A percentile compares a stretch with the other conserved stretches of the same genome.
Evolutionary conservation across 2,888 invertebrate species (phyloP).

Genomic region (Cephus runcator): DNA sequence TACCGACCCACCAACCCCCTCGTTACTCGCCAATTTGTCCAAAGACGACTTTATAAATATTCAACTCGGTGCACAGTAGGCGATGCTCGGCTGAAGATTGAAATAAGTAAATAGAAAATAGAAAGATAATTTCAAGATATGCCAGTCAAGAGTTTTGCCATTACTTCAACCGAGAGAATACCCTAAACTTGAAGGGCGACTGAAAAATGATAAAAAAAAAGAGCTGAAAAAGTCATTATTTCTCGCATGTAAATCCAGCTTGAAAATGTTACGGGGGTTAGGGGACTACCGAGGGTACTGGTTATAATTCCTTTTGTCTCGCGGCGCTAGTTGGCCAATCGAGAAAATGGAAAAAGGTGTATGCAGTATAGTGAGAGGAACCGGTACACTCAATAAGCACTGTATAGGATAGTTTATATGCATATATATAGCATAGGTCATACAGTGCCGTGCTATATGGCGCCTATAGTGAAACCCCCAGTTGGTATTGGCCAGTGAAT

Average conservation of each 20-base stretch:
- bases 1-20: neutral
- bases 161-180: neutral
- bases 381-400: neutral
- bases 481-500: conserved; percentile 30
- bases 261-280: neutral
- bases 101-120: neutral
- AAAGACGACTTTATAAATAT: neutral
- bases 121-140: neutral
- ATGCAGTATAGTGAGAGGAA: neutral
- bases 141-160: neutral
- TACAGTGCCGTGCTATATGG: neutral
- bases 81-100: neutral
- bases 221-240: neutral
- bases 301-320: neutral
- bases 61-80: neutral
- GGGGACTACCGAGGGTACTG: neutral
- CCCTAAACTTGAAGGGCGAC: neutral
- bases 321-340: neutral
- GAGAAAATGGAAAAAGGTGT: neutral
- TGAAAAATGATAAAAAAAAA: neutral
- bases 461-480: neutral
- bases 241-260: neutral
- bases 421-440: neutral
- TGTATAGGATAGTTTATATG: neutral
- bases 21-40: neutral